Conservation (phyloP, 1,140 invertebrate species). For the Lutraria rhynchaena region DNA sequence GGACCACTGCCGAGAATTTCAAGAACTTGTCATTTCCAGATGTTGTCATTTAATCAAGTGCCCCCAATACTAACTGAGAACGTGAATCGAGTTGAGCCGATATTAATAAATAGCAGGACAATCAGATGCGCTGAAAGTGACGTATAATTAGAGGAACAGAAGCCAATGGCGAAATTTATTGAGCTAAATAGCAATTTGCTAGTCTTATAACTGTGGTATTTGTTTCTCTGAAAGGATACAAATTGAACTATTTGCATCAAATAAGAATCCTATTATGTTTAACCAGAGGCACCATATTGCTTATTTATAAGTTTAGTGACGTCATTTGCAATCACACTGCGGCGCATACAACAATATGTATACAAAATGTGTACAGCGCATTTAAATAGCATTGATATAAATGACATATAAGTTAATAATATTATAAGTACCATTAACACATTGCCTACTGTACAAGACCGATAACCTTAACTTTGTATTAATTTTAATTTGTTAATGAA, state of each 20-base stretch:
- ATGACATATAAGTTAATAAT: no score
- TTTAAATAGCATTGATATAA: no score
- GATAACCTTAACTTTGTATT: no score
- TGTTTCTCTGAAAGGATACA: conserved; percentile 42
- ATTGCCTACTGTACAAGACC: no score
- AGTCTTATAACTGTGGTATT: conserved; percentile 42
- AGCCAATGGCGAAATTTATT: conserved; percentile 58
- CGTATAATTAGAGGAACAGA: conserved; percentile 53
- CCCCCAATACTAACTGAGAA: conserved; percentile 31
- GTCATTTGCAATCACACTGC: no score
- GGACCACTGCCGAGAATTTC: conserved; percentile 55
- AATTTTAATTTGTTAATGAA: no score
- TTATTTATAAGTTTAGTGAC: conserved; percentile 1
- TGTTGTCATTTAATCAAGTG: conserved; percentile 57
- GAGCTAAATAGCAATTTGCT: conserved; percentile 46
- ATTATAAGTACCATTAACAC: no score
- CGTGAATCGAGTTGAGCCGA: conserved; percentile 48
- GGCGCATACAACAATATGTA: no score
- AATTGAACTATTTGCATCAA: conserved; percentile 53
- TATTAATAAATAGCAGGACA: conserved; percentile 52
- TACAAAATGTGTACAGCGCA: no score
- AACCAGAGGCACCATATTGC: conserved; percentile 37
- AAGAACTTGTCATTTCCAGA: conserved; percentile 56
- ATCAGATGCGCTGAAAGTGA: conserved; percentile 55
- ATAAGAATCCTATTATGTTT: conserved; percentile 38